Percentiles rank a stretch among this genome's conserved stretches.
These are phyloP conservation scores for Selenia dentaria DNA, from an alignment of 2,888 invertebrate species.

Conservation along the genomic window DNA sequence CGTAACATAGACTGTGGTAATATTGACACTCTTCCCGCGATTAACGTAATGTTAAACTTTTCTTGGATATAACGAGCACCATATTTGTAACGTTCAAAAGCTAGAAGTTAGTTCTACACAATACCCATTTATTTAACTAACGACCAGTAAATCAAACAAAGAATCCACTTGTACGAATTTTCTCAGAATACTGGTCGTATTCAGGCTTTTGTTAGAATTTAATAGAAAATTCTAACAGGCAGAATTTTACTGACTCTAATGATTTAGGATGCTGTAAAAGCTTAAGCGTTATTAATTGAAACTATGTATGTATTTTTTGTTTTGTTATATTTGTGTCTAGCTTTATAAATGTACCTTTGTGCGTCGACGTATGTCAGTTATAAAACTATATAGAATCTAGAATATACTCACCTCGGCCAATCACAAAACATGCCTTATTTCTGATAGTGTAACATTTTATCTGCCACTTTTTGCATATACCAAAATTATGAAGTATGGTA, in stretches of 20 bases:
- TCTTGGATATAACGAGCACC: no score
- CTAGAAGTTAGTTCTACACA: not conserved
- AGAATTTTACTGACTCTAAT: not conserved
- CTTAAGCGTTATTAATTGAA: constrained; percentile 2
- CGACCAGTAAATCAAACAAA: constrained; percentile 5
- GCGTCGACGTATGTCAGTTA: no score
- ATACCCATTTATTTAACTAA: constrained; percentile 3
- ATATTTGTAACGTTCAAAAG: not conserved
- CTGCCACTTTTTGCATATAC: no score
- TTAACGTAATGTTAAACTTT: no score
- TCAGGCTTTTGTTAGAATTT: constrained; percentile 7
- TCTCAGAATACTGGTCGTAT: not conserved
- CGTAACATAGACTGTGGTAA: no score
- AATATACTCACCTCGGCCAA: no score
- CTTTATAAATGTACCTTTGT: no score
- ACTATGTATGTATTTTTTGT: not conserved
- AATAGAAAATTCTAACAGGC: constrained; percentile 7
- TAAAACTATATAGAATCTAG: no score
- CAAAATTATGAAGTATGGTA: no score
- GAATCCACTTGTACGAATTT: constrained; percentile 3
- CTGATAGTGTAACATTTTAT: no score
- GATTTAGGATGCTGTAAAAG: not conserved
- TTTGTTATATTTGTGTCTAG: not conserved
- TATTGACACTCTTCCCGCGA: not conserved
- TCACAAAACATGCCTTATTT: no score